Evolutionary conservation across 2,888 invertebrate species (phyloP).

Genomic region (Campopleginae sp.): DNA sequence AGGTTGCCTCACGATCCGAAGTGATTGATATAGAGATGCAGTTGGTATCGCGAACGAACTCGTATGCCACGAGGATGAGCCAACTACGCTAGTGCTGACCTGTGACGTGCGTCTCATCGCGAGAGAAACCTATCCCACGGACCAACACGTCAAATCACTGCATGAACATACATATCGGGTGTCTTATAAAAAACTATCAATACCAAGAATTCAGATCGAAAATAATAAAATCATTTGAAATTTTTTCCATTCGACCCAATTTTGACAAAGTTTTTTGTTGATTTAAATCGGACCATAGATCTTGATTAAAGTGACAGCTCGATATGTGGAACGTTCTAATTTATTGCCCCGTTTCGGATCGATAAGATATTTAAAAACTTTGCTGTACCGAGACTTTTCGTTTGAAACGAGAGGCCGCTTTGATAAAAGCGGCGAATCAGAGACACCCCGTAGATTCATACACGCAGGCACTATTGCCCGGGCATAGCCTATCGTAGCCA

Average conservation of each 20-base stretch:
- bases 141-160: conserved; percentile 48
- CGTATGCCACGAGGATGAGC: conserved; percentile 67
- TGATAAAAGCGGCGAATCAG: not conserved
- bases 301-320: not conserved
- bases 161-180: conserved; percentile 6
- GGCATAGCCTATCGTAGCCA: not conserved
- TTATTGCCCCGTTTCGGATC: not conserved
- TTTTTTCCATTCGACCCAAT: not conserved
- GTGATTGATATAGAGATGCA: conserved; percentile 84
- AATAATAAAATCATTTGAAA: not conserved
- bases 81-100: conserved; percentile 82
- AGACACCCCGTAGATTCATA: conserved; percentile 16
- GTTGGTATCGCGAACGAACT: conserved; percentile 73
- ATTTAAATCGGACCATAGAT: not conserved
- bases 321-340: not conserved
- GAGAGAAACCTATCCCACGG: conserved; percentile 65
- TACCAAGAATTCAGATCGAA: not conserved
- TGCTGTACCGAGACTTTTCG: not conserved
- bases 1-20: conserved; percentile 73
- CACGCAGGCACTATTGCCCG: not conserved
- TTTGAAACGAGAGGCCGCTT: not conserved
- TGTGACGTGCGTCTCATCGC: conserved; percentile 81
- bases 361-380: not conserved
- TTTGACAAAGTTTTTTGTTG: not conserved
- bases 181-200: not conserved